Evolutionary conservation across 35 echinoderm and acorn worm species (phyloP).

Genomic region (Anneissia japonica): DNA sequence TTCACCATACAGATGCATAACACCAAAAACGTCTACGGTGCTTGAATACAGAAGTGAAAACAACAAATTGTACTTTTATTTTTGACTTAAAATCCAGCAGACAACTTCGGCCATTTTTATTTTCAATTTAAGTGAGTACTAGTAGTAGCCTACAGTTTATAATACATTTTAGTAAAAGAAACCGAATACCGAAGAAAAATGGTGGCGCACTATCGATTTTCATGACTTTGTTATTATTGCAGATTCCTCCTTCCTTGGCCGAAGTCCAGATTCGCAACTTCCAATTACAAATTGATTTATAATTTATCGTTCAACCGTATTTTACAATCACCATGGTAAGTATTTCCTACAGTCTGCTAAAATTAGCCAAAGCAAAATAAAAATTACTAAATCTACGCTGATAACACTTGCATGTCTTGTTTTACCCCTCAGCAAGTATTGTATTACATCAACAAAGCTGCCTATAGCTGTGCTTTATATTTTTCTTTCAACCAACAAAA

Average conservation of each 20-base stretch:
- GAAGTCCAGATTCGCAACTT: neutral
- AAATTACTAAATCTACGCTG: neutral
- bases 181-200: no score
- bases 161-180: no score
- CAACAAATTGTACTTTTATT: no score
- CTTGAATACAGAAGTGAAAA: no score
- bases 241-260: neutral
- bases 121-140: neutral
- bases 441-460: neutral
- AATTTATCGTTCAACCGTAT: neutral
- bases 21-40: no score
- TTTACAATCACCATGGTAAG: neutral
- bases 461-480: neutral
- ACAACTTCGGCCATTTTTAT: neutral
- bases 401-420: neutral
- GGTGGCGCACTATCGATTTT: neutral
- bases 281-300: neutral
- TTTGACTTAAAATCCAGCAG: no score
- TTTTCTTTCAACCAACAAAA: neutral
- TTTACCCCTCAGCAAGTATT: neutral
- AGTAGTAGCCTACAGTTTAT: no score
- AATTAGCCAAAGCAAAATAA: no score
- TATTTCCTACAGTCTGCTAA: neutral
- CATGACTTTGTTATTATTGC: neutral
- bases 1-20: no score